These are phyloP conservation scores for Physocephala rufipes DNA, from an alignment of 2,888 invertebrate species.

Conservation along the genomic window DNA sequence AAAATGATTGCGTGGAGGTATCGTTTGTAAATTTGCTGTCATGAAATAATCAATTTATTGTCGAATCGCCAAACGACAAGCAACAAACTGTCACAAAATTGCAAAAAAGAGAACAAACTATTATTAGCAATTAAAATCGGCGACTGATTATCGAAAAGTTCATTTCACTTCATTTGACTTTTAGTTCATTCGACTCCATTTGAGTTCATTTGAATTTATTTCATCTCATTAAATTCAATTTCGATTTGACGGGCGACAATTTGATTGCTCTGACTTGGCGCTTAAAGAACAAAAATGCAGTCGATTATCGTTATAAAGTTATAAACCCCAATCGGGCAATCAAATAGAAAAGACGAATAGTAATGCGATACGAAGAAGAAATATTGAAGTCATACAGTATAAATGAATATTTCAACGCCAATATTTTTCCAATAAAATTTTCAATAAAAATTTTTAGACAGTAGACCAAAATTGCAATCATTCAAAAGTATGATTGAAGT, in stretches of 20 bases:
- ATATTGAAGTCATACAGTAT: too few species aligned
- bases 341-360: too few species aligned
- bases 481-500: too few species aligned
- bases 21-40: background rate
- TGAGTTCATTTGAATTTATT: conserved; percentile 1
- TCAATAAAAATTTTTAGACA: too few species aligned
- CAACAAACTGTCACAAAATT: background rate
- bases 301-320: background rate
- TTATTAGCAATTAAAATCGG: conserved; percentile 12
- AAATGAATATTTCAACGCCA: too few species aligned
- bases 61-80: background rate
- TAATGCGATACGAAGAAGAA: too few species aligned
- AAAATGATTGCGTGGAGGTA: background rate
- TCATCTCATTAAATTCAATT: background rate
- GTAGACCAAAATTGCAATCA: too few species aligned
- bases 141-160: conserved; percentile 14
- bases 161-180: background rate
- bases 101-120: too few species aligned
- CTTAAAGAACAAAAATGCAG: too few species aligned
- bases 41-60: background rate
- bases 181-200: too few species aligned
- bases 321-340: too few species aligned
- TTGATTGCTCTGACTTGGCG: background rate
- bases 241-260: background rate
- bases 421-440: too few species aligned